Percentiles rank a stretch among this genome's conserved stretches.
These are phyloP conservation scores for Acanthurus lineatus DNA, from an alignment of 2,797 vertebrate genomes.

Conservation along the genomic window DNA sequence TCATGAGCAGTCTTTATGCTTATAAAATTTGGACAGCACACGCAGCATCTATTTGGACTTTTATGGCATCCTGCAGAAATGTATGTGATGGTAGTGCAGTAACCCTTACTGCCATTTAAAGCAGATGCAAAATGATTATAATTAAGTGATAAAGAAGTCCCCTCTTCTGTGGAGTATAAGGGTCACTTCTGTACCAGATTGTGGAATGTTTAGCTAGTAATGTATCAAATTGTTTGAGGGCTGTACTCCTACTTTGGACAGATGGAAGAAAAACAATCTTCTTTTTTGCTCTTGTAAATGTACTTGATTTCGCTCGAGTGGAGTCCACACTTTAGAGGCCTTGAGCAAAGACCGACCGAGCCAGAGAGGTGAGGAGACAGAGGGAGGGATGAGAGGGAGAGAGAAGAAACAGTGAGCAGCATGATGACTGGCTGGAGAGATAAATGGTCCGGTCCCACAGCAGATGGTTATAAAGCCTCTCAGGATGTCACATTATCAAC, in stretches of 20 bases:
- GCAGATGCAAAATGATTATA: no score
- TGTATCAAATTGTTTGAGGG: not conserved
- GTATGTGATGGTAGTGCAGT: no score
- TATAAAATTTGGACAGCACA: not conserved
- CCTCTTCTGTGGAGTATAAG: no score
- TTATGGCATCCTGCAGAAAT: no score
- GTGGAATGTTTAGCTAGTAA: not conserved
- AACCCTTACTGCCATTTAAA: not conserved
- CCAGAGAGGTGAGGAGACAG: not conserved
- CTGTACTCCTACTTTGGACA: not conserved
- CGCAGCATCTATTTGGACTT: no score
- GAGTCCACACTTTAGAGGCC: slow-evolving; percentile 31
- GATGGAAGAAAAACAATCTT: not conserved
- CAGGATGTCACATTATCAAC: slow-evolving; percentile 46
- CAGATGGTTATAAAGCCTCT: slow-evolving; percentile 56
- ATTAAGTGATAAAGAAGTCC: no score
- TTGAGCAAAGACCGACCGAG: slow-evolving; percentile 33
- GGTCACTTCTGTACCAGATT: not conserved
- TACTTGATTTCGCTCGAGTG: slow-evolving; percentile 34
- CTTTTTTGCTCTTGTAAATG: slow-evolving; percentile 2
- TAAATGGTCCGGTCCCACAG: slow-evolving; percentile 39
- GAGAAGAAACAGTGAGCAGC: not conserved
- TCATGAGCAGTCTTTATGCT: not conserved
- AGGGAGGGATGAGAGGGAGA: not conserved
- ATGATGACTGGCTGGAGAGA: slow-evolving; percentile 27